These are phyloP conservation scores for Menura novaehollandiae DNA, from an alignment of 2,113 vertebrate genomes.

Conservation along the genomic window DNA sequence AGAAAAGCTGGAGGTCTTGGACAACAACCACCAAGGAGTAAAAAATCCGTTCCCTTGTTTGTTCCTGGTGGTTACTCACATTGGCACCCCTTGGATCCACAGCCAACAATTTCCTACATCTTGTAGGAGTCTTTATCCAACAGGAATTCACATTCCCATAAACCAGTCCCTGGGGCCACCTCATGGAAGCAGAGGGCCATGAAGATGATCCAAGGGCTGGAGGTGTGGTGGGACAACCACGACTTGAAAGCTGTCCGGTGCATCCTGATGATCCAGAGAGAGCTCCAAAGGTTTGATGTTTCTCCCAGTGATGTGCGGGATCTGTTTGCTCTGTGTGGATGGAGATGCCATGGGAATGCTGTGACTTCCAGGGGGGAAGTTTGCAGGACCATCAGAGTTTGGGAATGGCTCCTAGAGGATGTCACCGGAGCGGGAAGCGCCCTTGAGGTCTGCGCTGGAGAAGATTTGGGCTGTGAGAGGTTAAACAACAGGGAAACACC, in stretches of 20 bases:
- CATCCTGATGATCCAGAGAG: not conserved
- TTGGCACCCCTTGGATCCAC: not conserved
- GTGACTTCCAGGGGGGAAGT: no score
- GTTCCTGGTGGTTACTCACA: rapidly evolving
- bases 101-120: not conserved
- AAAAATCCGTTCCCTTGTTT: not conserved
- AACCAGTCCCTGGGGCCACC: not conserved
- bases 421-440: not conserved
- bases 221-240: not conserved
- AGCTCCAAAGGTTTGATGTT: not conserved
- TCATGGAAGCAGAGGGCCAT: not conserved
- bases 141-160: not conserved
- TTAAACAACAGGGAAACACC: not conserved
- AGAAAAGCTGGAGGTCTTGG: not conserved
- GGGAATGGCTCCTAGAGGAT: not conserved
- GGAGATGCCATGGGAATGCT: not conserved
- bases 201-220: not conserved
- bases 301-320: not conserved
- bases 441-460: not conserved
- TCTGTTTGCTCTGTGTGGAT: not conserved
- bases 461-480: not conserved
- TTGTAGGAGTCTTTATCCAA: not conserved
- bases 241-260: not conserved
- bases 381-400: not conserved
- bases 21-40: not conserved